A percentile compares a stretch with the other conserved stretches of the same genome.
These are phyloP conservation scores for Emesis castigata DNA, from an alignment of 2,888 invertebrate genomes.

Conservation along the genomic window DNA sequence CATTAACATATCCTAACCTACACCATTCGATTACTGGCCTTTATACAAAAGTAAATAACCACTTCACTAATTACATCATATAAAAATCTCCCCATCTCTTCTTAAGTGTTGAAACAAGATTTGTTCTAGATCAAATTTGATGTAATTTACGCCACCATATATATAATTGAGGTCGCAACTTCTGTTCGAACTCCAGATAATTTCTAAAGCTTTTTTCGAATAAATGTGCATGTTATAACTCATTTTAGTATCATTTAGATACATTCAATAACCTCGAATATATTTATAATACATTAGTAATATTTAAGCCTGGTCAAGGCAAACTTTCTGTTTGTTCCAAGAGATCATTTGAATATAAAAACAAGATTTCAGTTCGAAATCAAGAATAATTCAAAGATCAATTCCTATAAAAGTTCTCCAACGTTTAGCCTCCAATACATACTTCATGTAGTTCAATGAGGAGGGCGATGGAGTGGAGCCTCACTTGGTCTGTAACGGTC, in stretches of 20 bases:
- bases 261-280: background rate
- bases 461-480: slow-evolving; percentile 73
- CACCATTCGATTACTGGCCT: background rate
- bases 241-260: background rate
- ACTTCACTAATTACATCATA: background rate
- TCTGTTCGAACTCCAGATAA: background rate
- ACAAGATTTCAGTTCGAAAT: slow-evolving; percentile 79
- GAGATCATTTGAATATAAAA: slow-evolving; percentile 71
- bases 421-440: slow-evolving; percentile 1
- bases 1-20: background rate
- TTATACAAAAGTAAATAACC: background rate
- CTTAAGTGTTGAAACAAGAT: background rate
- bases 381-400: slow-evolving; percentile 75
- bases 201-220: background rate
- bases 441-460: slow-evolving; percentile 30
- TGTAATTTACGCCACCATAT: background rate
- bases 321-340: background rate
- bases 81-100: background rate
- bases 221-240: background rate
- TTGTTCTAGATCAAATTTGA: background rate
- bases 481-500: slow-evolving; percentile 90
- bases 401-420: slow-evolving; percentile 1
- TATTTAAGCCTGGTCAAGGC: background rate
- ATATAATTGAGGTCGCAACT: background rate
- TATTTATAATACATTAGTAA: background rate